Evolutionary conservation across 2,797 vertebrate species (phyloP), one percentile per base, ranked within the genome.

Genomic region (Oceanodroma leucorhoa): DNA sequence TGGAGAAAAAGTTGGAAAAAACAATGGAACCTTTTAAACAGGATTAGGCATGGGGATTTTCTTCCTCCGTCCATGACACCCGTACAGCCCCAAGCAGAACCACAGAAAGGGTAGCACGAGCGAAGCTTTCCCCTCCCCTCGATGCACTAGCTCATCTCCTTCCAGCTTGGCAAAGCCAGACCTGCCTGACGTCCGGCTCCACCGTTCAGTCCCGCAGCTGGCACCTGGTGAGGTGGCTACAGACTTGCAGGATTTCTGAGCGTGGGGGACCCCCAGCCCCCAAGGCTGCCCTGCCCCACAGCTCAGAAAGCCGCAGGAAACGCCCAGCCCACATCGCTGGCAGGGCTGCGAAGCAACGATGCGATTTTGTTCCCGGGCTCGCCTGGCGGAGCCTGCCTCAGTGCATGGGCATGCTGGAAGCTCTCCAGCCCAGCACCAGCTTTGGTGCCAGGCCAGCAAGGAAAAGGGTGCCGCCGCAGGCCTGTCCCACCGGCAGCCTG

Each of bases 331-430:
- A 0, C 40, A 24, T 29, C 1, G 0, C 60, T 12, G 7, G 50
- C 2, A 18, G 48, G 23, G 18, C 54, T 51, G 45, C 3, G 2
- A 38, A 71, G 57, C 36, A 73, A 21, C 3, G 6, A 8, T 6
- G 34, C 5, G 2, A 0, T 22, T 45, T 36, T 54, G 64, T 46
- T 66, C 21, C 32, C 4, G 2, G 8, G n/a, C 32, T 55, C 19
- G 24, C 55, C 43, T 54, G 61, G 73, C 9, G 12, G 40, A 58
- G 53, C 69, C 77, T 55, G 32, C 45, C 58, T 79, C 46, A 5
- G 57, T 0, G 1, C 41, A 32, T 0, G 0, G 50, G 67, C 54
- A 21, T 0, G 0, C 12, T 5, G 1, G 9, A 19, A 32, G 46
- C 27, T 60, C 72, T 57, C 64, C 83, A 53, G 54, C 43, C 24